Evolutionary conservation across 2,797 vertebrate species (phyloP).

Genomic region (Sebastes aleutianus): DNA sequence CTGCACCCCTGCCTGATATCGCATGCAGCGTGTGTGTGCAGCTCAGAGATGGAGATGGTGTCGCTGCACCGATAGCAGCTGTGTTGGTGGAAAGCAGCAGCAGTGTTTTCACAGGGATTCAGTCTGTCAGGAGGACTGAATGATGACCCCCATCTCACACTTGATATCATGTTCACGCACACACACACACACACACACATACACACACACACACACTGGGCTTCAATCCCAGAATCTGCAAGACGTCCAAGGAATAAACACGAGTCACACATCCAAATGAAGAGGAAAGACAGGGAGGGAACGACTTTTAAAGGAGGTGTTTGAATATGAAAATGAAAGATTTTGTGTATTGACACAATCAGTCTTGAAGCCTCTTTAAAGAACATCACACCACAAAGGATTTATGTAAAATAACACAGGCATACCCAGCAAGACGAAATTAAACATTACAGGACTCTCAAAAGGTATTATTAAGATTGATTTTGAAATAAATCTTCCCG

Average conservation of each 20-base stretch:
- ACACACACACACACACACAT: not conserved
- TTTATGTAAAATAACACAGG: conserved; percentile 30
- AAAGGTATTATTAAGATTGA: not conserved
- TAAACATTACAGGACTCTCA: not conserved
- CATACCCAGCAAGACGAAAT: not conserved
- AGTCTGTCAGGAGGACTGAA: conserved; percentile 51
- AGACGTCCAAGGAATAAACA: conserved; percentile 28
- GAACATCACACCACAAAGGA: conserved; percentile 18
- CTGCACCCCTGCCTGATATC: conserved; percentile 44
- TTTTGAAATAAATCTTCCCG: conserved; percentile 1
- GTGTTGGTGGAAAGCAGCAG: conserved; percentile 16
- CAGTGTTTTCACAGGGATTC: conserved; percentile 51
- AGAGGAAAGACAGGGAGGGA: not conserved
- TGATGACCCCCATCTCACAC: conserved; percentile 54
- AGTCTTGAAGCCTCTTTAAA: conserved; percentile 31
- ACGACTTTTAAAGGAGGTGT: conserved; percentile 17
- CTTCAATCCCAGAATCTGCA: conserved; percentile 26
- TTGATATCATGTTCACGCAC: conserved; percentile 39
- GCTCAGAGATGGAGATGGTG: conserved; percentile 30
- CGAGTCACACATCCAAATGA: conserved; percentile 23
- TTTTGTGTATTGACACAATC: conserved; percentile 15
- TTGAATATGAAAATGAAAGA: conserved; percentile 38
- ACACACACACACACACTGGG: not conserved
- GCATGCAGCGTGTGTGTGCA: conserved; percentile 33
- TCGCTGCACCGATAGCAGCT: conserved; percentile 39